Evolutionary conservation across 2,113 vertebrate species (phyloP), one percentile per base, ranked within the genome.

Genomic region (Myocastor coypus): DNA sequence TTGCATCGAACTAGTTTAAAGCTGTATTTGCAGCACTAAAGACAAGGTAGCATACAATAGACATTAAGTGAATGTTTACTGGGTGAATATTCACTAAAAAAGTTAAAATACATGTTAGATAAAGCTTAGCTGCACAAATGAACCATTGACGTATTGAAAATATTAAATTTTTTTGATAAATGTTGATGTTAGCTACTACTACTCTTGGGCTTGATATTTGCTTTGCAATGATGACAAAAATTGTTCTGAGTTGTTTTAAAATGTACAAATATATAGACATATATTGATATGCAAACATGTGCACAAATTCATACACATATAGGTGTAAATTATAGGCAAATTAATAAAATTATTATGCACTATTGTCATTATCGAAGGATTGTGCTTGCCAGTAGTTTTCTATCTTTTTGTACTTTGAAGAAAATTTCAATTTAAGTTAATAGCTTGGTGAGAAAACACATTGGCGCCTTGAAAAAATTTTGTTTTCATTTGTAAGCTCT

Each of bases 91-190:
- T 96, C 83, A 26, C 16, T 50, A 69, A 80, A 77, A 28, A 7
- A 73, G 92, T 57, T 89, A 37, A 89, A 37, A 34, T 32, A 81
- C n/a, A 24, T 59, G 3, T 59, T 34, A 88, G 10, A 59, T 75
- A 42, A 77, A 81, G 78, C 42, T 69, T 66, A 50, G 28, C 90
- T 32, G 83, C 50, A 75, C 93, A 91, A 92, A 57, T 59, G 14
- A 87, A 24, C 73, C 22, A 71, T 8, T 80, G 9, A 52, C 26
- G 0, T 42, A 73, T 10, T 85, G 19, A 89, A 95, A 90, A 2
- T 1, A 50, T 73, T 75, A 82, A 52, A 50, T 7, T 20, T 55
- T 81, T 83, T 42, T n/a, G 66, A 50, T 11, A 34, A 28, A 61
- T 42, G 93, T 93, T 94, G 20, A 28, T 96, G 71, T 37, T 1